A percentile compares a stretch with the other conserved stretches of the same genome.
phyloP scores from a whole-genome alignment of 1,140 invertebrate species.

The Leptopilina boulardi region DNA sequence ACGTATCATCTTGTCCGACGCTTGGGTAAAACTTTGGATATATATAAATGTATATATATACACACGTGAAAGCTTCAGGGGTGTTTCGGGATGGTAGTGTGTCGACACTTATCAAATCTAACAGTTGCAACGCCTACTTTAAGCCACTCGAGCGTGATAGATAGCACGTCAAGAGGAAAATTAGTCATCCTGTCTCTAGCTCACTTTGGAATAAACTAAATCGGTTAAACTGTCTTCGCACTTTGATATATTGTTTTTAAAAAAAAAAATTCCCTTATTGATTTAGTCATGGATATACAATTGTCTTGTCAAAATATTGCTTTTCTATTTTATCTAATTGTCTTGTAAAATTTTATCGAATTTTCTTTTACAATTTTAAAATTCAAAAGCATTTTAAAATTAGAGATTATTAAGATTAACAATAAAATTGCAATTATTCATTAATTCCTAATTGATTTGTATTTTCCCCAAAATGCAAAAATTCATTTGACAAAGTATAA shows the following conservation, averaged over 20 bases:
- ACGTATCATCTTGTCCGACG: slow-evolving; percentile 46
- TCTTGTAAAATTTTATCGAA: too few relatives aligned
- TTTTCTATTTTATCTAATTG: too few relatives aligned
- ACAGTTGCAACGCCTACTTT: slow-evolving; percentile 53
- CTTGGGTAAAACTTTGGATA: background rate
- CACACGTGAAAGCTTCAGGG: slow-evolving; percentile 48
- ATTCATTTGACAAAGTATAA: background rate
- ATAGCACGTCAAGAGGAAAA: slow-evolving; percentile 45
- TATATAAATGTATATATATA: background rate
- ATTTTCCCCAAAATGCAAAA: background rate
- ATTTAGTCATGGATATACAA: too few relatives aligned
- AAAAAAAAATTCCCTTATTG: slow-evolving; percentile 36
- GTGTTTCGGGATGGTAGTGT: slow-evolving; percentile 51
- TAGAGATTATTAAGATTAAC: background rate
- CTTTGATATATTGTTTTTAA: slow-evolving; percentile 6
- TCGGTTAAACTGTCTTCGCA: background rate
- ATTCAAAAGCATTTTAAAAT: background rate
- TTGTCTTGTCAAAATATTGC: too few relatives aligned
- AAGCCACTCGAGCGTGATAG: slow-evolving; percentile 49
- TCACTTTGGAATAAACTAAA: background rate
- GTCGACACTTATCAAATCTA: slow-evolving; percentile 55
- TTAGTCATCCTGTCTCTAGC: slow-evolving; percentile 50
- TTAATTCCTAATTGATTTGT: background rate
- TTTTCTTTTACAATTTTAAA: too few relatives aligned
- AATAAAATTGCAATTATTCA: background rate